These are phyloP conservation scores for Arion vulgaris DNA, from an alignment of 1,140 invertebrate genomes.

Conservation along the genomic window DNA sequence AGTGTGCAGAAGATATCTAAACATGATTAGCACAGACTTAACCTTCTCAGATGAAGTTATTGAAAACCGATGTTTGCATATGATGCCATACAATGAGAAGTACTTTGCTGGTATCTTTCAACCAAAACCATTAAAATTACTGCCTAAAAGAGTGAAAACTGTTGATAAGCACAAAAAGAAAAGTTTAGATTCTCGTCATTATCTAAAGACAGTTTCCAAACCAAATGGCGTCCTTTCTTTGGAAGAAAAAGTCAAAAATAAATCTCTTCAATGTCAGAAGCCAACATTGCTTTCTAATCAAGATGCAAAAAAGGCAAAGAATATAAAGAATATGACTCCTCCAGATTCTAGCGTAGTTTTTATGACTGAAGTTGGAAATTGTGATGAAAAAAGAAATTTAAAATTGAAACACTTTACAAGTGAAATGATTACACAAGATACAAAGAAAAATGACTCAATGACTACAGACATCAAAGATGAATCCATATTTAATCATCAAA, in stretches of 20 bases:
- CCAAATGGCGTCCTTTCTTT: slow-evolving; percentile 31
- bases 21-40: slow-evolving; percentile 60
- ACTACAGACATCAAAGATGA: too few relatives aligned
- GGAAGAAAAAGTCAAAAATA: slow-evolving; percentile 57
- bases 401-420: too few relatives aligned
- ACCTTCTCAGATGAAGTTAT: slow-evolving; percentile 68
- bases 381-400: too few relatives aligned
- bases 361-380: background rate
- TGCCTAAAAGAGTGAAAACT: slow-evolving; percentile 43
- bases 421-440: too few relatives aligned
- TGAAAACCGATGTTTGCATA: slow-evolving; percentile 66
- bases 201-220: slow-evolving; percentile 56
- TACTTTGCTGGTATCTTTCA: slow-evolving; percentile 65
- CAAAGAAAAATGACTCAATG: too few relatives aligned
- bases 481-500: too few relatives aligned
- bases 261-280: slow-evolving; percentile 43
- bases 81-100: slow-evolving; percentile 68
- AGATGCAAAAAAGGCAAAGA: slow-evolving; percentile 2
- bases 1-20: slow-evolving; percentile 59
- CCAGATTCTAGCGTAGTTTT: background rate
- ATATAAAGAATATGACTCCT: background rate
- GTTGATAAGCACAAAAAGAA: slow-evolving; percentile 62
- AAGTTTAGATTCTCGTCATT: slow-evolving; percentile 61
- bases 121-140: slow-evolving; percentile 49
- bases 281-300: slow-evolving; percentile 22